A percentile compares a stretch with the other conserved stretches of the same genome.
phyloP scores from a whole-genome alignment of 2,113 vertebrate genomes.

The Myotis davidii region DNA sequence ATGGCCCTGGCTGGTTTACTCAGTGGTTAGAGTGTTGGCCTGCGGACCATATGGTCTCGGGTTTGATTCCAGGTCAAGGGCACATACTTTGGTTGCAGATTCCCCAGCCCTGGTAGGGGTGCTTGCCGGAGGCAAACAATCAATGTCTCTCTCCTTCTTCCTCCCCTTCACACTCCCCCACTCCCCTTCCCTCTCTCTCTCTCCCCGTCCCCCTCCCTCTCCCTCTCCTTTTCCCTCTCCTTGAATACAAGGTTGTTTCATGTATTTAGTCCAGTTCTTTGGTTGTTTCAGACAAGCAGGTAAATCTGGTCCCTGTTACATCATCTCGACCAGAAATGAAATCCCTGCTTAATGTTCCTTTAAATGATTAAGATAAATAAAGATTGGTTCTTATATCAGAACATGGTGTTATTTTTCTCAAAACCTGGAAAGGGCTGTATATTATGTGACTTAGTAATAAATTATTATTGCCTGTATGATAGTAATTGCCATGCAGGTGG shows the following conservation, averaged over 20 bases:
- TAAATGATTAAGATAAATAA: conserved; percentile 84
- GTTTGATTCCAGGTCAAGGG: no score
- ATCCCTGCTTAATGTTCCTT: conserved; percentile 81
- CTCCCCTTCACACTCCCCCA: no score
- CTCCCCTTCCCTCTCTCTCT: no score
- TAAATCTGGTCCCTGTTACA: background rate
- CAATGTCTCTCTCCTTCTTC: no score
- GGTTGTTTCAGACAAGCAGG: background rate
- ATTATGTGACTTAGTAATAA: conserved; percentile 79
- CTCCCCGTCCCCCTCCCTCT: no score
- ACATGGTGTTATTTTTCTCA: conserved; percentile 81
- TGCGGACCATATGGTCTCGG: no score
- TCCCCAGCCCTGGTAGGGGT: no score
- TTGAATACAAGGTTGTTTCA: background rate
- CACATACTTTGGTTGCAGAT: no score
- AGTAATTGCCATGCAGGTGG: conserved; percentile 43
- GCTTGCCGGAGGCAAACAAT: no score
- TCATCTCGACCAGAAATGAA: background rate
- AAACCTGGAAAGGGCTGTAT: conserved; percentile 81
- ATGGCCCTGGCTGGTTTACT: no score
- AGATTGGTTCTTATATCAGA: conserved; percentile 80
- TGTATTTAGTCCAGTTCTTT: background rate
- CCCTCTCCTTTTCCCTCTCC: no score
- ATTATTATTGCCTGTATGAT: conserved; percentile 82
- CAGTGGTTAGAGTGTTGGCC: no score